These are phyloP conservation scores for Oncopodura yosiiana DNA, from an alignment of 1,140 invertebrate species.

Conservation along the genomic window DNA sequence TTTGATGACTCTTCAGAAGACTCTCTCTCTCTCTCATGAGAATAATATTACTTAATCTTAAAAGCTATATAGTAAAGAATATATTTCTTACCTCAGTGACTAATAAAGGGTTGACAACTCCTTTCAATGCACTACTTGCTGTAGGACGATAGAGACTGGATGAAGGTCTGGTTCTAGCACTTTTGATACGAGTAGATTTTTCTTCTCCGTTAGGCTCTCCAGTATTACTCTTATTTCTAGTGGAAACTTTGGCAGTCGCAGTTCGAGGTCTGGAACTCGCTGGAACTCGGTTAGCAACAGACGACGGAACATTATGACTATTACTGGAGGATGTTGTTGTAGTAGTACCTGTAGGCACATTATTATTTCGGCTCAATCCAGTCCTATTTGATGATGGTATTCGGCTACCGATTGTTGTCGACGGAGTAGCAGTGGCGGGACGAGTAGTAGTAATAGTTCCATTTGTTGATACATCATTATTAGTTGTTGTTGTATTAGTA, in stretches of 20 bases:
- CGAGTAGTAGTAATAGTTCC: conserved; percentile 3
- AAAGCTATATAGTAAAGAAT: too few relatives aligned
- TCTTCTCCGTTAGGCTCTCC: conserved; percentile 7
- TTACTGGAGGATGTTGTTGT: conserved; percentile 1
- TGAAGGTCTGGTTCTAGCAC: conserved; percentile 12
- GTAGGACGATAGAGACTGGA: conserved; percentile 21
- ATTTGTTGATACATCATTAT: background rate
- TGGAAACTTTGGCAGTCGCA: conserved; percentile 14
- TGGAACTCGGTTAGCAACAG: conserved; percentile 8
- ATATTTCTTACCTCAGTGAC: too few relatives aligned
- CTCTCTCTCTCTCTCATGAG: too few relatives aligned
- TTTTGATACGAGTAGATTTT: conserved; percentile 9
- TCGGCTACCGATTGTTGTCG: conserved; percentile 1
- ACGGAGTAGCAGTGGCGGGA: conserved; percentile 2
- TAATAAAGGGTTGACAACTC: conserved; percentile 1
- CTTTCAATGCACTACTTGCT: conserved; percentile 17
- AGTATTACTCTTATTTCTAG: conserved; percentile 1
- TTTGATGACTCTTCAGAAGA: too few relatives aligned
- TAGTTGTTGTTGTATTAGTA: too few relatives aligned
- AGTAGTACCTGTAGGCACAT: too few relatives aligned
- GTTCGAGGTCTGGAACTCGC: conserved; percentile 1
- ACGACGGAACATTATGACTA: conserved; percentile 1
- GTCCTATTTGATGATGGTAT: conserved; percentile 3
- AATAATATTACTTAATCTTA: too few relatives aligned
- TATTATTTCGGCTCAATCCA: too few relatives aligned